Evolutionary conservation across 2,888 invertebrate genomes (phyloP).

Genomic region (Lacanobia oleracea): DNA sequence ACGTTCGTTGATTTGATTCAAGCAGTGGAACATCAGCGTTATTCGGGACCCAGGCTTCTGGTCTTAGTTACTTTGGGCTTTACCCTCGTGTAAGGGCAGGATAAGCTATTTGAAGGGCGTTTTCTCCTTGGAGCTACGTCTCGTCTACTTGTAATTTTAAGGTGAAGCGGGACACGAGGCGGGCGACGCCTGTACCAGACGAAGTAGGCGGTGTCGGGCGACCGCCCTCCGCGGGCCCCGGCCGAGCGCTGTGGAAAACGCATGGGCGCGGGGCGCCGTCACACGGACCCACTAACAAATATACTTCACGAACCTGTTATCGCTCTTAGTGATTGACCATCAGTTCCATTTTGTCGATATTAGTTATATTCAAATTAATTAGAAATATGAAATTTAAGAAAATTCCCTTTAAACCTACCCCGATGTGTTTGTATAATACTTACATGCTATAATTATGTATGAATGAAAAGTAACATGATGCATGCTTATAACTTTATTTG

Average conservation of each 20-base stretch:
- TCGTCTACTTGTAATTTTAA: constrained; percentile 80
- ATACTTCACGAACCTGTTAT: constrained; percentile 88
- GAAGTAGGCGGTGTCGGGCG: constrained; percentile 90
- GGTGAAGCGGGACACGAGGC: constrained; percentile 88
- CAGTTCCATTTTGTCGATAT: constrained; percentile 74
- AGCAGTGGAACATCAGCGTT: constrained; percentile 42
- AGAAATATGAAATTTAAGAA: constrained; percentile 21
- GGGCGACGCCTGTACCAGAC: constrained; percentile 89
- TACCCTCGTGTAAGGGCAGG: constrained; percentile 64
- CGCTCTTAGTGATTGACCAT: constrained; percentile 81
- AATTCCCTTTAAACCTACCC: constrained; percentile 11
- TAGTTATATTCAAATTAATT: constrained; percentile 50
- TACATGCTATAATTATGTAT: not conserved
- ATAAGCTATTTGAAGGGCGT: constrained; percentile 79
- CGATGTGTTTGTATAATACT: not conserved
- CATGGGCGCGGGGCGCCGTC: constrained; percentile 87
- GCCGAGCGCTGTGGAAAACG: constrained; percentile 85
- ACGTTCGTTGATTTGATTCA: constrained; percentile 34
- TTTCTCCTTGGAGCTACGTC: constrained; percentile 78
- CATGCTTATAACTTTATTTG: not conserved
- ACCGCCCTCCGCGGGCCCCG: constrained; percentile 89
- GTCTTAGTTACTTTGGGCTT: constrained; percentile 35
- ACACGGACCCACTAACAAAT: constrained; percentile 87
- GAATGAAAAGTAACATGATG: constrained; percentile 6
- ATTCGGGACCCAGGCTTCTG: constrained; percentile 14